These are phyloP conservation scores for Hermodice carunculata DNA, from an alignment of 2,888 invertebrate genomes.

Conservation along the genomic window DNA sequence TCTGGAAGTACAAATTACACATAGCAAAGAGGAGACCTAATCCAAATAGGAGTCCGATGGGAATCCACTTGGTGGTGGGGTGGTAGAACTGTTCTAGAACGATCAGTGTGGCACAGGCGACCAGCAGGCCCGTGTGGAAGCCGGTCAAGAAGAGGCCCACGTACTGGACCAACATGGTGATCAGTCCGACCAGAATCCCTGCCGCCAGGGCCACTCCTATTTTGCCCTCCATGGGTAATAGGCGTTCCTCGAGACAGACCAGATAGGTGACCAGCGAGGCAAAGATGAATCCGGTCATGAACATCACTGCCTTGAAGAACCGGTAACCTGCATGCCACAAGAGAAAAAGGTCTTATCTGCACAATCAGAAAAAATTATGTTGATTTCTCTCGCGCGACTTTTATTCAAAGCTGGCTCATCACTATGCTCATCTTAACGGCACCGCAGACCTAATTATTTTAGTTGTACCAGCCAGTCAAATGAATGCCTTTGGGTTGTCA, in stretches of 20 bases:
- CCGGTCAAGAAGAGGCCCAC: constrained; percentile 87
- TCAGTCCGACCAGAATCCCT: constrained; percentile 82
- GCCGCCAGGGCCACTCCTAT: constrained; percentile 80
- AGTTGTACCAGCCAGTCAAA: too few species aligned
- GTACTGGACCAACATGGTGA: constrained; percentile 86
- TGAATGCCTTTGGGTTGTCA: too few species aligned
- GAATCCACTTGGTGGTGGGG: constrained; percentile 78
- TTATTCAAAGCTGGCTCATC: too few species aligned
- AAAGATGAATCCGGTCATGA: constrained; percentile 88
- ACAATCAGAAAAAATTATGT: too few species aligned
- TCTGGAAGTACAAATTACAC: constrained; percentile 82
- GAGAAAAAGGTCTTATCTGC: too few species aligned
- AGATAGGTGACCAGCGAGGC: constrained; percentile 85
- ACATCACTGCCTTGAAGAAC: constrained; percentile 89
- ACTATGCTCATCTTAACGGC: too few species aligned
- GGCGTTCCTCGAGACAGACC: constrained; percentile 84
- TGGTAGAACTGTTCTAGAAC: constrained; percentile 73
- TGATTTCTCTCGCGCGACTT: too few species aligned
- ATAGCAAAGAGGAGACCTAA: constrained; percentile 80
- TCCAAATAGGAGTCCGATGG: constrained; percentile 78
- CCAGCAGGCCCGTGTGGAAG: constrained; percentile 79
- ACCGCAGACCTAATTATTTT: too few species aligned
- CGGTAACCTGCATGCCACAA: constrained; percentile 90
- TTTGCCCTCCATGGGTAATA: constrained; percentile 79
- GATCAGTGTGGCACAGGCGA: constrained; percentile 62